A percentile compares a stretch with the other conserved stretches of the same genome.
These are phyloP conservation scores for Spilarctia lutea DNA, from an alignment of 2,888 invertebrate genomes.

Conservation along the genomic window DNA sequence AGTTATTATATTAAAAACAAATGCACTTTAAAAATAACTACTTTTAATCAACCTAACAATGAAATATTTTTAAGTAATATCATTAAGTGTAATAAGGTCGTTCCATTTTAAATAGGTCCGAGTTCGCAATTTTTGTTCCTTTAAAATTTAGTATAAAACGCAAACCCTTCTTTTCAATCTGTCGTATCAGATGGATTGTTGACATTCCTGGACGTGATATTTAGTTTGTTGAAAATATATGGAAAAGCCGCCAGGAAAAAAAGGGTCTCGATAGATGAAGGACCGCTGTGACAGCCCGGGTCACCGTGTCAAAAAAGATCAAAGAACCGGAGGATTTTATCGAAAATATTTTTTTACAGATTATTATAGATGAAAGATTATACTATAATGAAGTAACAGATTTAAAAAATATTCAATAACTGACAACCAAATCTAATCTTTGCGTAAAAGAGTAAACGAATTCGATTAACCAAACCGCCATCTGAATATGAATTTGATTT, in stretches of 20 bases:
- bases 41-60: background rate
- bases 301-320: constrained; percentile 52
- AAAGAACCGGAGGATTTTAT: constrained; percentile 32
- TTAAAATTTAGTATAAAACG: constrained; percentile 14
- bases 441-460: constrained; percentile 10
- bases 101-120: background rate
- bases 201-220: constrained; percentile 29
- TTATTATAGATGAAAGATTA: background rate
- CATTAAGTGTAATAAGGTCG: background rate
- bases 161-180: constrained; percentile 33
- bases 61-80: background rate
- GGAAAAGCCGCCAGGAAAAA: constrained; percentile 51
- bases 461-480: constrained; percentile 11
- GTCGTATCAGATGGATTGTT: constrained; percentile 43
- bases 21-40: background rate
- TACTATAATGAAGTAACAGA: background rate
- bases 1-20: background rate
- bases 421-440: background rate
- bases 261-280: constrained; percentile 51
- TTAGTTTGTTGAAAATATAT: constrained; percentile 49
- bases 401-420: background rate
- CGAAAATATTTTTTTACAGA: constrained; percentile 24
- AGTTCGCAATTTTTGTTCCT: background rate
- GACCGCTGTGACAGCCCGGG: constrained; percentile 54
- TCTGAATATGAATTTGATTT: constrained; percentile 3